Evolutionary conservation across 2,888 invertebrate species (phyloP).

Genomic region (Nipponacmea schrenckii): DNA sequence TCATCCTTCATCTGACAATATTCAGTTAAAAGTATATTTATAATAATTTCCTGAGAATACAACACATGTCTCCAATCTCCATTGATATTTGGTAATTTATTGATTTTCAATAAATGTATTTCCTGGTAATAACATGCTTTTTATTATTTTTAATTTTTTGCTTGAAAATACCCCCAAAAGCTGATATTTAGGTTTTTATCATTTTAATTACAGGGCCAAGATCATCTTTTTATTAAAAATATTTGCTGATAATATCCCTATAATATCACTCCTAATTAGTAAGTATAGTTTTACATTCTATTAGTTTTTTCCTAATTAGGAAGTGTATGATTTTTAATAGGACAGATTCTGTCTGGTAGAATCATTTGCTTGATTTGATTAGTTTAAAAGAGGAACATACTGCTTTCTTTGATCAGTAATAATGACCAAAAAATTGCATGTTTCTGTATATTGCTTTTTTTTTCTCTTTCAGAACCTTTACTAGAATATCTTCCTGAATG

Average conservation of each 20-base stretch:
- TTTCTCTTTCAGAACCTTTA: constrained; percentile 72
- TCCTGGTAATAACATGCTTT: too few relatives aligned
- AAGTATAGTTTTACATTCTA: constrained; percentile 29
- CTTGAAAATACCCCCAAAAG: too few relatives aligned
- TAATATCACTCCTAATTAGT: constrained; percentile 77
- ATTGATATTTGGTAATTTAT: too few relatives aligned
- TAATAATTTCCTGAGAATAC: too few relatives aligned
- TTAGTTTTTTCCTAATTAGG: neutral
- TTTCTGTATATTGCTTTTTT: constrained; percentile 10
- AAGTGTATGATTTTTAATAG: too few relatives aligned
- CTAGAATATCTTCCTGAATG: constrained; percentile 86
- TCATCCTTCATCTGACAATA: too few relatives aligned
- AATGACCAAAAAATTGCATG: neutral
- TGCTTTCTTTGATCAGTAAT: neutral
- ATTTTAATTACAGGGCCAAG: constrained; percentile 39
- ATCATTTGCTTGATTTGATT: neutral
- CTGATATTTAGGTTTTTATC: neutral
- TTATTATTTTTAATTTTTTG: too few relatives aligned
- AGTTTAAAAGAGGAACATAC: neutral
- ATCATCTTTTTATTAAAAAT: constrained; percentile 65
- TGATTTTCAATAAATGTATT: too few relatives aligned
- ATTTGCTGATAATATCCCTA: constrained; percentile 77
- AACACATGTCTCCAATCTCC: too few relatives aligned
- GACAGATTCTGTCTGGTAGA: too few relatives aligned
- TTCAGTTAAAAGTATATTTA: too few relatives aligned